These are phyloP conservation scores for Meiosimyza decipiens DNA, from an alignment of 2,888 invertebrate species.

Conservation along the genomic window DNA sequence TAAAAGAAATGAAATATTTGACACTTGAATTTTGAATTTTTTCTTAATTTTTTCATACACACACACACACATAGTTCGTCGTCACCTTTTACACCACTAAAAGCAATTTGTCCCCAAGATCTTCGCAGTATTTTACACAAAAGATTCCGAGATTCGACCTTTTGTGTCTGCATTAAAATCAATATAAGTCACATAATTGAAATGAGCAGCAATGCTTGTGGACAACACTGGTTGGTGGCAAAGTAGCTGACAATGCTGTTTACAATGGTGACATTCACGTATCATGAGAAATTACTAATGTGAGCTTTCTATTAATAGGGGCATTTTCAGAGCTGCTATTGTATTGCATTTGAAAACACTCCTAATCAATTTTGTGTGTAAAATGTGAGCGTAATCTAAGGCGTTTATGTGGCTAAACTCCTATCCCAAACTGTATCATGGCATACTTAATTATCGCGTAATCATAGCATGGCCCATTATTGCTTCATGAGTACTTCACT, in stretches of 20 bases:
- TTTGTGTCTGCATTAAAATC: constrained; percentile 33
- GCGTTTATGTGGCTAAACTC: too few species aligned
- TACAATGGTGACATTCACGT: constrained; percentile 2
- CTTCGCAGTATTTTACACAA: too few species aligned
- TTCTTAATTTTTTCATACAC: too few species aligned
- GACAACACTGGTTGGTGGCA: constrained; percentile 16
- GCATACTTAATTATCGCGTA: not conserved
- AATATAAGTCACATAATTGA: constrained; percentile 16
- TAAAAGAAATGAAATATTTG: constrained; percentile 4
- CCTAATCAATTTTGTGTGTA: constrained; percentile 5
- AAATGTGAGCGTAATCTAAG: too few species aligned
- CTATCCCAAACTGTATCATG: not conserved
- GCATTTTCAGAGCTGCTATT: not conserved
- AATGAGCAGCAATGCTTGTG: constrained; percentile 7
- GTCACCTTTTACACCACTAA: not conserved
- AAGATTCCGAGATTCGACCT: not conserved
- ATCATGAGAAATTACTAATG: not conserved
- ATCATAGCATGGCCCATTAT: not conserved
- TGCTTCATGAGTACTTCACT: not conserved
- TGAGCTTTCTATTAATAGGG: not conserved
- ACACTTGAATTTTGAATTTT: not conserved
- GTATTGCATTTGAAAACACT: constrained; percentile 16
- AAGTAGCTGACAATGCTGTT: not conserved
- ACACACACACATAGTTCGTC: not conserved
- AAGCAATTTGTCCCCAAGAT: too few species aligned